Conservation (phyloP, 2,797 vertebrate genomes). For the Pyrocephalus nanus region DNA sequence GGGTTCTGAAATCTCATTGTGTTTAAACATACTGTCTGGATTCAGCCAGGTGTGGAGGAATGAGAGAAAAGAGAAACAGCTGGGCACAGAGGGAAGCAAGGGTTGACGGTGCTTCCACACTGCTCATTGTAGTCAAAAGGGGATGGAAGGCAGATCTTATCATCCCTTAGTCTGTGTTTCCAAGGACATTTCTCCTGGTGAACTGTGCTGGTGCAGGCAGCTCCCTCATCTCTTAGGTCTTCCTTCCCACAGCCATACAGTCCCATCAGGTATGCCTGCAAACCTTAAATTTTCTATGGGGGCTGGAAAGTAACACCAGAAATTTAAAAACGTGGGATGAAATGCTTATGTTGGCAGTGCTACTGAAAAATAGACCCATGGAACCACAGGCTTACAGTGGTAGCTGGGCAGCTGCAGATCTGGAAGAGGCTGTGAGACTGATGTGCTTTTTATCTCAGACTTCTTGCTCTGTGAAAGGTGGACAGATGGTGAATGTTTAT, state of each 20-base stretch:
- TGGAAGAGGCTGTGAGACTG: background rate
- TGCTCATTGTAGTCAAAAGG: background rate
- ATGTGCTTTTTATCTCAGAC: background rate
- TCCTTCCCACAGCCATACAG: background rate
- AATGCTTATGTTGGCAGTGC: background rate
- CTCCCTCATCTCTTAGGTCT: background rate
- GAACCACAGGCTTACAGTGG: background rate
- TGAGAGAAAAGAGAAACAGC: background rate
- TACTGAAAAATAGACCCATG: background rate
- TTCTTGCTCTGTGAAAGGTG: background rate
- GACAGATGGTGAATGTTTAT: background rate
- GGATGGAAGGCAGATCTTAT: background rate
- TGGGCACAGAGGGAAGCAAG: background rate
- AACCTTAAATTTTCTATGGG: background rate
- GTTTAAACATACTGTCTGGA: background rate
- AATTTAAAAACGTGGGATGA: background rate
- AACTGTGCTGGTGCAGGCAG: background rate
- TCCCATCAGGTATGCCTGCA: background rate
- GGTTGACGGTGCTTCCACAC: background rate
- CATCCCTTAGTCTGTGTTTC: background rate
- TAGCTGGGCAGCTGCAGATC: background rate
- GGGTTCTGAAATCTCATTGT: background rate
- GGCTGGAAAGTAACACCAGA: background rate
- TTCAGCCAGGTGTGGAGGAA: background rate
- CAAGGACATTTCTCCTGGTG: background rate